phyloP scores from a whole-genome alignment of 2,797 vertebrate species.

The Argentina silus region DNA sequence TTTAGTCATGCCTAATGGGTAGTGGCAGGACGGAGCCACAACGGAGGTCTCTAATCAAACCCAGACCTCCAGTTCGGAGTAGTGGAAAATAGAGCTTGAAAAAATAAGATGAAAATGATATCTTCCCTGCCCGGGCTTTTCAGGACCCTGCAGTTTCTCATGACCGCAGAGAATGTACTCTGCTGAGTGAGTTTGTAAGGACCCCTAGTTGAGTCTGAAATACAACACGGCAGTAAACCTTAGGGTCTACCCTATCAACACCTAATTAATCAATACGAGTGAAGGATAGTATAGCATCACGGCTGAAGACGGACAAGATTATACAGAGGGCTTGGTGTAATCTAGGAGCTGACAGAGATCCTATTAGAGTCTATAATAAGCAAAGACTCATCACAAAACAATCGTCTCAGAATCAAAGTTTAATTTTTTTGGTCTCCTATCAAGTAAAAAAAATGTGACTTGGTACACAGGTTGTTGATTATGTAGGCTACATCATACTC shows the following conservation, averaged over 20 bases:
- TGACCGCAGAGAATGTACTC: constrained; percentile 36
- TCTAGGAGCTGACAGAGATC: too few species aligned
- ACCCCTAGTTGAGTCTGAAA: constrained; percentile 9
- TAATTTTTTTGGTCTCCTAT: too few species aligned
- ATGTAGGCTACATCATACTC: too few species aligned
- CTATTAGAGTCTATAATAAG: too few species aligned
- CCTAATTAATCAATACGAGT: background rate
- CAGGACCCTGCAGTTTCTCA: constrained; percentile 46
- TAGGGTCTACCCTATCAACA: background rate
- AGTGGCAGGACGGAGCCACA: constrained; percentile 57
- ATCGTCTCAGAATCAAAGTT: too few species aligned
- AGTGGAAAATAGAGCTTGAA: constrained; percentile 63
- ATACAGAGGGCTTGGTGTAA: too few species aligned
- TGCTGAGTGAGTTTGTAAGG: constrained; percentile 6
- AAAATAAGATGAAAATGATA: constrained; percentile 55
- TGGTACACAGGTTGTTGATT: too few species aligned
- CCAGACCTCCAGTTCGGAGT: constrained; percentile 58
- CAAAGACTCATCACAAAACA: too few species aligned
- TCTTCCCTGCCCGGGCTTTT: constrained; percentile 34
- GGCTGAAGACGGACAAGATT: too few species aligned
- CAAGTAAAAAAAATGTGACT: too few species aligned
- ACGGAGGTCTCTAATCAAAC: constrained; percentile 63
- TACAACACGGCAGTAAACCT: background rate
- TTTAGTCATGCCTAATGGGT: constrained; percentile 39
- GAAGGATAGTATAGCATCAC: background rate